Evolutionary conservation across 2,113 vertebrate genomes (phyloP).

Genomic region (Triplophysa rosa): DNA sequence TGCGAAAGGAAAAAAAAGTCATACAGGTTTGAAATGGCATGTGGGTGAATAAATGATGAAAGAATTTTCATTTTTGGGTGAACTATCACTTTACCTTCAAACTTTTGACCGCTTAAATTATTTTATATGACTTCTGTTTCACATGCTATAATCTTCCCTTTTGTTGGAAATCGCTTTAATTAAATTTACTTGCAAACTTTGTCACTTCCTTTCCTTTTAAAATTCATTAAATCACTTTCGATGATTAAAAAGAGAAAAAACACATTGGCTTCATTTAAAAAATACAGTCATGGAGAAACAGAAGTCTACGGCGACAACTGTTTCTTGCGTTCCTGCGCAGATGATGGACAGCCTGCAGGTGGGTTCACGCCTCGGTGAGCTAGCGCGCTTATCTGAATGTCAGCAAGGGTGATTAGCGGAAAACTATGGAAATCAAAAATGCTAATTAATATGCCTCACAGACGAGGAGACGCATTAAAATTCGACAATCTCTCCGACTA

Average conservation of each 20-base stretch:
- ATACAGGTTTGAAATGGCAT: too few relatives aligned
- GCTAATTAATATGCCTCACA: conserved; percentile 54
- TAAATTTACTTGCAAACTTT: neutral
- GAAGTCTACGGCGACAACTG: conserved; percentile 12
- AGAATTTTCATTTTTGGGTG: too few relatives aligned
- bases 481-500: neutral
- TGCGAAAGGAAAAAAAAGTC: too few relatives aligned
- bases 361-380: conserved; percentile 33
- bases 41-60: too few relatives aligned
- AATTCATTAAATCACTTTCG: neutral
- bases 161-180: neutral
- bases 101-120: too few relatives aligned
- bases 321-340: conserved; percentile 1
- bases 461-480: conserved; percentile 41
- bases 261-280: neutral
- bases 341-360: conserved; percentile 37
- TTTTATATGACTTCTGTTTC: too few relatives aligned
- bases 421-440: conserved; percentile 55
- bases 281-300: conserved; percentile 7
- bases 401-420: conserved; percentile 46
- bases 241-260: neutral
- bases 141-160: too few relatives aligned
- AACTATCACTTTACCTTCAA: too few relatives aligned
- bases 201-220: neutral
- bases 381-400: conserved; percentile 41